A percentile compares a stretch with the other conserved stretches of the same genome.
Conservation (phyloP, 2,888 invertebrate genomes). For the Branchipolynoe longqiensis region DNA sequence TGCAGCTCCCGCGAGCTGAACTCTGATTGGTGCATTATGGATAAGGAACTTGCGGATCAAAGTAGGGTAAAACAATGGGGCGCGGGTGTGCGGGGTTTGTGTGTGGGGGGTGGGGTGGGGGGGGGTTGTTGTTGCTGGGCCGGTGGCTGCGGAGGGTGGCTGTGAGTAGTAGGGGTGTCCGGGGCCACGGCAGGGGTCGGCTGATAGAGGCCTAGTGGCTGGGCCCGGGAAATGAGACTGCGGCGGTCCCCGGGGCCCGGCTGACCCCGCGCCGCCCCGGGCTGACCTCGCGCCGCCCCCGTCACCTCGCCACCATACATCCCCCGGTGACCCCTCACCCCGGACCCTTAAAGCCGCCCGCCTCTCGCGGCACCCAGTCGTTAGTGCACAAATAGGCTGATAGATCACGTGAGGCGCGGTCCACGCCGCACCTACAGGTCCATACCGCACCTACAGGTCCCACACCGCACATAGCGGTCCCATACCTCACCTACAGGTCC, state of each 20-base stretch:
- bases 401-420: too few relatives aligned
- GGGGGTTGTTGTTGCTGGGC: neutral
- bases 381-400: slow-evolving; percentile 42
- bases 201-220: slow-evolving; percentile 17
- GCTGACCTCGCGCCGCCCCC: neutral
- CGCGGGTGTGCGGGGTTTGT: neutral
- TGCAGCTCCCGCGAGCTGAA: neutral
- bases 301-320: slow-evolving; percentile 41
- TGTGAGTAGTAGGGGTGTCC: neutral
- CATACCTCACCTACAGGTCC: too few relatives aligned
- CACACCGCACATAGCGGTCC: too few relatives aligned
- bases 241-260: neutral
- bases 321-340: slow-evolving; percentile 29
- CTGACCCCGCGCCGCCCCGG: neutral
- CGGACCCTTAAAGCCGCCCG: slow-evolving; percentile 27
- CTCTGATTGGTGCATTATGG: slow-evolving; percentile 38
- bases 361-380: neutral
- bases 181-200: neutral
- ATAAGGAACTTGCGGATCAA: slow-evolving; percentile 32
- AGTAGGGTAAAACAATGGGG: slow-evolving; percentile 46
- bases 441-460: too few relatives aligned
- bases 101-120: neutral
- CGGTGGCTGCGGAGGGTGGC: neutral
- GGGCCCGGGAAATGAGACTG: slow-evolving; percentile 34
- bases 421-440: too few relatives aligned